Evolutionary conservation across 2,113 vertebrate genomes (phyloP), one percentile per base, ranked within the genome.

Genomic region (Paracanthobrama guichenoti): DNA sequence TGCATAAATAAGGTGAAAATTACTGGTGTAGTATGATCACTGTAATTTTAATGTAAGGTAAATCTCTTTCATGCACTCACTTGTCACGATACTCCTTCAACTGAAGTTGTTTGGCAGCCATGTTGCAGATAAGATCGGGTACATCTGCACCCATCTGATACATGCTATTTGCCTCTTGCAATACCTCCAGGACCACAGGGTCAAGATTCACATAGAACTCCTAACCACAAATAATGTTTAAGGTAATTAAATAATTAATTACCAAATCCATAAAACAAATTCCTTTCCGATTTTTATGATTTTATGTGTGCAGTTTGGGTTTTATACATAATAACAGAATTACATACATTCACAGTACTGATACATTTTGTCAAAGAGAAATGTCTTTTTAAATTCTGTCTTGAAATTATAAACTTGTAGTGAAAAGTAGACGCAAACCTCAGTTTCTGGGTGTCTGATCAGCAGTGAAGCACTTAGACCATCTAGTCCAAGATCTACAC

Each of bases 121-220:
- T 92, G 66, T 82, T 89, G 26, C 90, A 60, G 62, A 94, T 76
- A 59, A 85, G 88, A 77, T 93, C 91, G 22, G 95, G 94, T 39
- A 96, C 84, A 9, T 81, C 87, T 83, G 94, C 89, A 13, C 92
- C 89, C 85, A 95, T 91, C 87, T 91, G 95, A 76, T 89, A 89
- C 89, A 96, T 87, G 89, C 94, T 94, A 42, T 90, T 94, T 79
- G 91, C 90, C 88, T 96, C 96, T 88, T 92, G 90, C 73, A 96
- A 87, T 16, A 95, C 92, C 90, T 96, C 93, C 81, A 94, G 83
- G 24, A 96, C 89, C 42, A 91, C 13, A 0, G 93, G 93, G 77
- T 96, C 95, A 83, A 96, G 85, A 86, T 96, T 96, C 83, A 96
- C 94, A 7, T 71, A 88, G 20, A 96, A 46, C 84, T 94, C 92